Evolutionary conservation across 2,888 invertebrate species (phyloP), one percentile per base, ranked within the genome.

Genomic region (Palloptera scutellata): DNA sequence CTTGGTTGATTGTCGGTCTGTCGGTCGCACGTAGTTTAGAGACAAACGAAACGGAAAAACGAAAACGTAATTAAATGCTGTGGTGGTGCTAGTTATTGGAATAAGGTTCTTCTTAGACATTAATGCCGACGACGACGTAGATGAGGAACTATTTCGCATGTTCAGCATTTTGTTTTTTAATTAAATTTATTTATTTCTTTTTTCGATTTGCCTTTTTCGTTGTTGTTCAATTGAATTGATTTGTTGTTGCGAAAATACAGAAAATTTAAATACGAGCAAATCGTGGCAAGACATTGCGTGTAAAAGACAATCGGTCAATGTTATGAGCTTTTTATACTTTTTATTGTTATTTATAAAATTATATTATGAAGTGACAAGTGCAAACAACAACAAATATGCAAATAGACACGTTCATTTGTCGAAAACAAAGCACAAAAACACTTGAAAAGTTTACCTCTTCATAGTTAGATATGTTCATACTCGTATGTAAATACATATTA

Each of bases 231-330:
- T 20, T 62, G 48, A n/a, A 12, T 17, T 15, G 13, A n/a, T 15
- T 51, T 40, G n/a, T 51, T 1, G n/a, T 51, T 4, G 51, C 17
- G 51, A 30, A 40, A 45, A 57, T 45, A 48, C 48, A 58, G 48
- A 51, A 30, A 64, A 41, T 51, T 51, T 57, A 64, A 41, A 43
- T 42, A 42, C 19, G 15, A 40, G 57, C 48, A 41, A 30, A 40
- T 12, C 30, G 30, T 30, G 30, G 6, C 30, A 30, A 48, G 48
- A 57, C 51, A 41, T 42, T 15, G 58, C 58, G 57, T 19, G 20
- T 30, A 61, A 57, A 17, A 57, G 51, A 58, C 59, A 51, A 58
- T 64, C 64, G 64, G 59, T 64, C 64, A 64, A 64, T 64, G 64
- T 59, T 64, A 64, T 64, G 52, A 59, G 64, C 51, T n/a, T n/a